A percentile compares a stretch with the other conserved stretches of the same genome.
phyloP scores from a whole-genome alignment of 2,113 vertebrate genomes.

The Grammomys surdaster region DNA sequence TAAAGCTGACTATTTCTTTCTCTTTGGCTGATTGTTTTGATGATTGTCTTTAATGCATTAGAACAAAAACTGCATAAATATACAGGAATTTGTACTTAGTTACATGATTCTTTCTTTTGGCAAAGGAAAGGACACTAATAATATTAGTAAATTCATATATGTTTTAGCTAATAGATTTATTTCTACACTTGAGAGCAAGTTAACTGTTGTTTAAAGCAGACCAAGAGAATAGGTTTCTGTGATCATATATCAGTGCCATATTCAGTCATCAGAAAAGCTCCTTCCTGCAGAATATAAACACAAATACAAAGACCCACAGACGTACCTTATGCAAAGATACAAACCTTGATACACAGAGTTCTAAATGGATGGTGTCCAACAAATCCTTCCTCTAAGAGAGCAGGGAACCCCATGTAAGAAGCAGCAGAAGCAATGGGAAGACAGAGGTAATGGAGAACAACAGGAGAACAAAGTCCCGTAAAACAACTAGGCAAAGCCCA shows the following conservation, averaged over 20 bases:
- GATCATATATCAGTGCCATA: background rate
- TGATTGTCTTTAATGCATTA: background rate
- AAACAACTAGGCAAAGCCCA: background rate
- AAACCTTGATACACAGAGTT: background rate
- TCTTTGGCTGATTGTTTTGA: conserved; percentile 1
- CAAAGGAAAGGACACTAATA: background rate
- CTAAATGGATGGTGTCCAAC: background rate
- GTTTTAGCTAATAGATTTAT: background rate
- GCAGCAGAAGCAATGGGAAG: background rate
- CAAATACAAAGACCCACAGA: background rate
- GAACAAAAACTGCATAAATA: background rate
- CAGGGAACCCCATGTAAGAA: background rate
- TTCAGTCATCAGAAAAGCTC: background rate
- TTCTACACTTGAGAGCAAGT: background rate
- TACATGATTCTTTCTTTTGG: background rate
- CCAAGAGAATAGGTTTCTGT: background rate
- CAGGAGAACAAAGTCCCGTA: background rate
- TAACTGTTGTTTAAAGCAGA: conserved; percentile 1
- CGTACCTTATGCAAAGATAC: background rate
- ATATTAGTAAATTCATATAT: background rate
- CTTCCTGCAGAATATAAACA: background rate
- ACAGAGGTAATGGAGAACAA: background rate
- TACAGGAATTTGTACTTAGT: background rate
- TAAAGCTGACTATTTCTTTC: background rate
- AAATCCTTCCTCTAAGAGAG: too few relatives aligned